phyloP scores from a whole-genome alignment of 2,888 invertebrate species.

The Lucinisca nassula region DNA sequence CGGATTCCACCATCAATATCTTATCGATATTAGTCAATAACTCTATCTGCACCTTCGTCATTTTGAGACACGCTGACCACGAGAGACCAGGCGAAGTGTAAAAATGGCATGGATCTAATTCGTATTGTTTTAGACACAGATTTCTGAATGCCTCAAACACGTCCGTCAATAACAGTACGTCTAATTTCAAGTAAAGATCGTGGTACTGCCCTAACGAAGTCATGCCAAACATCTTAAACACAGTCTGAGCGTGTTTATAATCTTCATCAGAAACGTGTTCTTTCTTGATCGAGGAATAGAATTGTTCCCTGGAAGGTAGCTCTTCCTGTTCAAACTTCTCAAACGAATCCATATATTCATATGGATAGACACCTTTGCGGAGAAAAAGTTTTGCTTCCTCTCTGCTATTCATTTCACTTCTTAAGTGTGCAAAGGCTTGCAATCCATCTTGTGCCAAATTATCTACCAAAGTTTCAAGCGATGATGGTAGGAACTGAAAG shows the following conservation, averaged over 20 bases:
- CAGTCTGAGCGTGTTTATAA: constrained; percentile 32
- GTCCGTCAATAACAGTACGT: constrained; percentile 12
- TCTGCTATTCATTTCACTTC: constrained; percentile 10
- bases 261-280: constrained; percentile 41
- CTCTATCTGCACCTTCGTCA: constrained; percentile 9
- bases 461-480: constrained; percentile 35
- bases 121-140: background rate
- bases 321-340: constrained; percentile 13
- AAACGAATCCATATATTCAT: constrained; percentile 30
- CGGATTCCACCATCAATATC: constrained; percentile 5
- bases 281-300: constrained; percentile 30
- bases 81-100: background rate
- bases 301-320: constrained; percentile 22
- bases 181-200: background rate
- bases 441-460: constrained; percentile 50
- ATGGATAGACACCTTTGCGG: constrained; percentile 35
- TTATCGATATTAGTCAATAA: constrained; percentile 16
- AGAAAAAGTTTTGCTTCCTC: constrained; percentile 10
- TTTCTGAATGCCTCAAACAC: constrained; percentile 36
- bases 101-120: background rate
- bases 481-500: constrained; percentile 53
- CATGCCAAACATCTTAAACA: constrained; percentile 30
- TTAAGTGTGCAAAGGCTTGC: constrained; percentile 43
- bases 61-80: constrained; percentile 25
- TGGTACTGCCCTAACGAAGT: constrained; percentile 12